Conservation (phyloP, 2,888 invertebrate species). For the Pseudococcus viburni region DNA sequence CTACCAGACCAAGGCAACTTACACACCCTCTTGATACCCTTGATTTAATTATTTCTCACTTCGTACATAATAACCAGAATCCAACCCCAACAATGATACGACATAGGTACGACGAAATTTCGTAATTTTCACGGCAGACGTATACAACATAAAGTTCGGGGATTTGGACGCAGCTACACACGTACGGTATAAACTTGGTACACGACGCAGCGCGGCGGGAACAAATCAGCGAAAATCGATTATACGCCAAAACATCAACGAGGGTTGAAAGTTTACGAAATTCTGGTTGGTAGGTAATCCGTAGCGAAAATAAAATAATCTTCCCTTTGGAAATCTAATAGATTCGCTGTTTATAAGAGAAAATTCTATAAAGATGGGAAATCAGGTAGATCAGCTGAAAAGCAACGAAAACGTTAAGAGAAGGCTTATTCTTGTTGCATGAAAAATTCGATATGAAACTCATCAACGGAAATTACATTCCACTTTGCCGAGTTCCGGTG, state of each 20-base stretch:
- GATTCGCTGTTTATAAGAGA: conserved; percentile 38
- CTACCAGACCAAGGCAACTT: background rate
- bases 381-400: conserved; percentile 39
- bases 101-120: background rate
- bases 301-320: conserved; percentile 42
- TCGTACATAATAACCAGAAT: background rate
- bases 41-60: conserved; percentile 21
- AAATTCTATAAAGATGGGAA: conserved; percentile 40
- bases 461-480: conserved; percentile 68
- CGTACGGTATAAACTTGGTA: background rate
- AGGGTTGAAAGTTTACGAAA: conserved; percentile 45
- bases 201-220: background rate
- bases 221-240: conserved; percentile 38
- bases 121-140: background rate
- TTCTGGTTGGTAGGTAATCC: conserved; percentile 22
- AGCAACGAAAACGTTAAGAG: conserved; percentile 46
- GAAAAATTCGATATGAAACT: conserved; percentile 68
- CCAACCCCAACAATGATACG: background rate
- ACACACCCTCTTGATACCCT: background rate
- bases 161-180: background rate
- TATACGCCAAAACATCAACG: conserved; percentile 55
- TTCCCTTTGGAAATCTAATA: conserved; percentile 38
- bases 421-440: conserved; percentile 59
- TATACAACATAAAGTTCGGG: background rate
- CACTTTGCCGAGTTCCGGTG: conserved; percentile 60